Conservation (phyloP, 2,888 invertebrate species). For the Andrena haemorrhoa region DNA sequence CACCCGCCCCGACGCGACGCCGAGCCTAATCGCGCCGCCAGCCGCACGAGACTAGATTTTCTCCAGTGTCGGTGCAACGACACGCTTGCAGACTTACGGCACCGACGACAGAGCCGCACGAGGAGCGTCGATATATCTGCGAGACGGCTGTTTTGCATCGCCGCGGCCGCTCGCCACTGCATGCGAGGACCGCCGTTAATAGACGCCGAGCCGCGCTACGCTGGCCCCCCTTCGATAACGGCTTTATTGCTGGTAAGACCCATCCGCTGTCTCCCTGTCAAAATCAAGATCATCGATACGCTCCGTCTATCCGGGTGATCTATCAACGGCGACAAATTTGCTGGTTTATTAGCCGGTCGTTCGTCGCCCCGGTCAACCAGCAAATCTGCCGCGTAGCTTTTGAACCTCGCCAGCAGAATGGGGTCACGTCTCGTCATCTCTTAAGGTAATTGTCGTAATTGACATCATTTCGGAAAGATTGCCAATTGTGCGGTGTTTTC, state of each 20-base stretch:
- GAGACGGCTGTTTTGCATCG: conserved; percentile 70
- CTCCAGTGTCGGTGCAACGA: conserved; percentile 27
- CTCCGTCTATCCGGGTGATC: neutral
- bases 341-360: neutral
- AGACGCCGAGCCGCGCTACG: conserved; percentile 51
- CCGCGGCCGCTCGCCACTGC: conserved; percentile 57
- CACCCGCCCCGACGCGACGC: conserved; percentile 30
- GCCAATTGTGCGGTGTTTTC: too few species aligned
- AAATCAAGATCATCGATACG: conserved; percentile 49
- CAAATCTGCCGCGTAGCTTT: too few species aligned
- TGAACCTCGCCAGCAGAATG: too few species aligned
- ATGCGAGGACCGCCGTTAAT: conserved; percentile 59
- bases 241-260: conserved; percentile 65
- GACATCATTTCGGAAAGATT: too few species aligned
- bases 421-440: too few species aligned
- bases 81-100: conserved; percentile 22
- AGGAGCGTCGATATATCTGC: conserved; percentile 42
- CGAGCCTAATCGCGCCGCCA: conserved; percentile 57
- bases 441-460: too few species aligned
- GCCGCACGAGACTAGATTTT: conserved; percentile 47
- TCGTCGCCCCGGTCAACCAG: neutral
- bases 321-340: conserved; percentile 33
- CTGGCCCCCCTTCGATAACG: conserved; percentile 65
- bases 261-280: conserved; percentile 44
- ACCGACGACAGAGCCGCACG: conserved; percentile 19